phyloP scores from a whole-genome alignment of 1,140 invertebrate genomes.

The Drosophila pandora region DNA sequence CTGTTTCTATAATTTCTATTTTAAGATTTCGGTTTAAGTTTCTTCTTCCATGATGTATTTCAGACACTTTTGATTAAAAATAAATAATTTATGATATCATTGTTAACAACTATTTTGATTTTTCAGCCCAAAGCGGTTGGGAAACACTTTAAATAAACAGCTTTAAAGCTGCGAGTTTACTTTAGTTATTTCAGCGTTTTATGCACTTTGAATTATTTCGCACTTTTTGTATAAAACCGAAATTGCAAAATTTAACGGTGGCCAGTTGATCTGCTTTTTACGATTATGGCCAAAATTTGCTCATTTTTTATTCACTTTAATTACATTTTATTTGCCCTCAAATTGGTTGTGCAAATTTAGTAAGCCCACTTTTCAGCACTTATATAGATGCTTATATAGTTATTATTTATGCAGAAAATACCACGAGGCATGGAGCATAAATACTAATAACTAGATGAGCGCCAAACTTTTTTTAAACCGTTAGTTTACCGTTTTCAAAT shows the following conservation, averaged over 20 bases:
- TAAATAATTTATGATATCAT: constrained; percentile 13
- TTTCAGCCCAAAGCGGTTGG: neutral
- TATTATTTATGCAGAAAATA: constrained; percentile 10
- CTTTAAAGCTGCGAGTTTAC: constrained; percentile 4
- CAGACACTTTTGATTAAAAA: constrained; percentile 19
- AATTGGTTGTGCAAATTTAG: constrained; percentile 42
- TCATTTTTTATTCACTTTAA: constrained; percentile 52
- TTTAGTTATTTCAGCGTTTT: constrained; percentile 15
- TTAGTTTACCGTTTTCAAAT: constrained; percentile 43
- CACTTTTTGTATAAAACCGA: constrained; percentile 31
- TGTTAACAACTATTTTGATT: neutral
- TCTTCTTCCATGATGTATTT: constrained; percentile 3
- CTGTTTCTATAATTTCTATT: constrained; percentile 32
- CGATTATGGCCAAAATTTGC: constrained; percentile 49
- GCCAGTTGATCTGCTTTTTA: constrained; percentile 16
- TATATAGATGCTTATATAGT: constrained; percentile 10
- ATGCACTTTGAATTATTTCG: constrained; percentile 20
- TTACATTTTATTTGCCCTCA: constrained; percentile 58
- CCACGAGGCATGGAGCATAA: constrained; percentile 12
- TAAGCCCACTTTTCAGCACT: constrained; percentile 30
- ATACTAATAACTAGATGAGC: constrained; percentile 49
- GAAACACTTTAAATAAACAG: neutral
- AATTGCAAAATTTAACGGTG: constrained; percentile 24
- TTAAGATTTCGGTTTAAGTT: constrained; percentile 25
- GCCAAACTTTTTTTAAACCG: constrained; percentile 41